These are phyloP conservation scores for Rhombomys opimus DNA, from an alignment of 2,113 vertebrate species.

Conservation along the genomic window DNA sequence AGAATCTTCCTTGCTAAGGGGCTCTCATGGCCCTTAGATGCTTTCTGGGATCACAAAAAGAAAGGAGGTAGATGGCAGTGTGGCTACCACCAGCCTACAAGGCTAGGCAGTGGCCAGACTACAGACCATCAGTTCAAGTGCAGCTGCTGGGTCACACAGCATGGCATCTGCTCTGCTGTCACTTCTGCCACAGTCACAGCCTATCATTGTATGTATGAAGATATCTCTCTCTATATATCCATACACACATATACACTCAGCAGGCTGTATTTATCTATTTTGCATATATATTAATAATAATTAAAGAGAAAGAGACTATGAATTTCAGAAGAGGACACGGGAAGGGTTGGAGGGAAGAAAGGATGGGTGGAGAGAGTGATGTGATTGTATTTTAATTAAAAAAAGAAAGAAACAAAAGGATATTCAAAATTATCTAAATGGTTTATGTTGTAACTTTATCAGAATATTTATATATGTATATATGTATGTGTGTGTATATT, in stretches of 20 bases:
- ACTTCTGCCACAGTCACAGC: constrained; percentile 51
- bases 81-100: constrained; percentile 79
- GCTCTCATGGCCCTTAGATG: constrained; percentile 74
- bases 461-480: not conserved
- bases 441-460: constrained; percentile 26
- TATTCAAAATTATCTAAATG: not conserved
- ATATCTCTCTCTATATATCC: no score
- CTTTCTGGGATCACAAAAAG: constrained; percentile 79
- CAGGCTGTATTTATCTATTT: not conserved
- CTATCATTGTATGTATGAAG: constrained; percentile 31
- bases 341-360: not conserved
- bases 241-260: not conserved
- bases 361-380: not conserved
- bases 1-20: constrained; percentile 68
- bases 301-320: not conserved
- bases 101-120: constrained; percentile 80
- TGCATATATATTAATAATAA: not conserved
- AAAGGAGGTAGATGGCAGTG: constrained; percentile 70
- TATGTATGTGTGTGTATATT: not conserved
- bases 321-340: not conserved
- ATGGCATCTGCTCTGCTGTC: constrained; percentile 79
- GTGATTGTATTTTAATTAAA: not conserved
- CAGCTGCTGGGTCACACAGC: constrained; percentile 75
- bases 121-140: constrained; percentile 79
- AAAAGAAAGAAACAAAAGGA: not conserved